Evolutionary conservation across 2,888 invertebrate genomes (phyloP), one percentile per base, ranked within the genome.

Genomic region (Trichogramma dendrolimi): DNA sequence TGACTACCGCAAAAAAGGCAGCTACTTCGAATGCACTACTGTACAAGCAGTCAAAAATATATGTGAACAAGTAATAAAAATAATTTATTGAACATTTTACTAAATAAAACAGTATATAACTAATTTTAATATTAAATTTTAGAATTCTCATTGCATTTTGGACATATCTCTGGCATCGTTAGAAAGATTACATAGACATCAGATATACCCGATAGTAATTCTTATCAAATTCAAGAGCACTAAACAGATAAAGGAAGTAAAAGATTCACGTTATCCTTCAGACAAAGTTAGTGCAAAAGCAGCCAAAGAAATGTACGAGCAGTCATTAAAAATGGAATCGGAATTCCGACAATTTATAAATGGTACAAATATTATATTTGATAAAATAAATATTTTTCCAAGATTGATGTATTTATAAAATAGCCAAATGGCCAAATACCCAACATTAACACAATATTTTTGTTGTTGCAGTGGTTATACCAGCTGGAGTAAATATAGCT

Each of bases 261-360:
- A 94, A 75, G 96, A 96, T 81, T 89, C 92, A 6, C 82, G 92
- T 65, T 93, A 91, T 80, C 87, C 91, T 6, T 87, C 91, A 43
- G 96, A 96, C 74, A 96, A 96, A 81, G 87, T 96, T 69, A 92
- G 94, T 51, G 94, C 92, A 8, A 97, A 96, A 78, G 93, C 93
- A 52, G 96, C 97, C 67, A 97, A 96, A 81, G 96, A 97, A 80
- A 92, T 96, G 90, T 95, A 92, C 77, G 96, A 97, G 72, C 92
- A 94, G 72, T 92, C 93, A 56, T 85, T 92, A 54, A 96, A 95
- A 78, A 83, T 96, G 57, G 96, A 97, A 80, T 88, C 89, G 50
- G 96, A 96, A 75, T 95, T 93, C 79, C 88, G 91, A 74, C 94
- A 92, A 80, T 87, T 91, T 73, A 94, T 97, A 74, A 94, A 96